Evolutionary conservation across 1,140 invertebrate genomes (phyloP), one percentile per base, ranked within the genome.

Genomic region (Tribolium madens): DNA sequence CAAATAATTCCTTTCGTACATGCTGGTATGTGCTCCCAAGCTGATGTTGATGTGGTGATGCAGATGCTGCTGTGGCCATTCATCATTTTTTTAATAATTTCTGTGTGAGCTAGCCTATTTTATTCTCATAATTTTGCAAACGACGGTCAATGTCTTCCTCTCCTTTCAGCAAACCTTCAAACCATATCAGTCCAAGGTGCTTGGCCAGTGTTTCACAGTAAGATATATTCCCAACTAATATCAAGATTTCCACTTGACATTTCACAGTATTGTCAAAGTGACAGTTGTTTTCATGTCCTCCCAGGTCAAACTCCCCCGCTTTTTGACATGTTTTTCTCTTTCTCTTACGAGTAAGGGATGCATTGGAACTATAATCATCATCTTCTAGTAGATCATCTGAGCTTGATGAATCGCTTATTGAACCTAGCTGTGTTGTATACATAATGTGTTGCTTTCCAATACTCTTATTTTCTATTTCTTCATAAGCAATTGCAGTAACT

Each of bases 271-370:
- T 52, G 14, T 52, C 17, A 52, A 52, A 52, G n/a, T 52, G 21
- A 60, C 17, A 60, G 53, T 60, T 60, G 53, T 21, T 9, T 60
- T 5, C n/a, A 60, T 60, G 53, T 60, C 17, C 12, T 60, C 10
- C 3, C 17, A 60, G 6, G n/a, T n/a, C n/a, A n/a, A n/a, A n/a
- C n/a, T n/a, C n/a, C n/a, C n/a, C n/a, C n/a, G 15, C 15, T 60
- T 60, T 60, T 60, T 21, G 53, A 10, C 53, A 60, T 60, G 17
- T 60, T 60, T 31, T 60, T 60, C 53, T 60, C 21, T 60, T 60
- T 60, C 17, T 60, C 2, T 60, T 60, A 60, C 17, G 15, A 60
- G 17, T 18, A n/a, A 60, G 17, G 10, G 15, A 60, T 60, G 9
- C 3, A 21, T 21, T 26, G 17, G 53, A 26, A 5, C 5, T 10